phyloP scores from a whole-genome alignment of 2,797 vertebrate genomes.

The Scyliorhinus canicula region DNA sequence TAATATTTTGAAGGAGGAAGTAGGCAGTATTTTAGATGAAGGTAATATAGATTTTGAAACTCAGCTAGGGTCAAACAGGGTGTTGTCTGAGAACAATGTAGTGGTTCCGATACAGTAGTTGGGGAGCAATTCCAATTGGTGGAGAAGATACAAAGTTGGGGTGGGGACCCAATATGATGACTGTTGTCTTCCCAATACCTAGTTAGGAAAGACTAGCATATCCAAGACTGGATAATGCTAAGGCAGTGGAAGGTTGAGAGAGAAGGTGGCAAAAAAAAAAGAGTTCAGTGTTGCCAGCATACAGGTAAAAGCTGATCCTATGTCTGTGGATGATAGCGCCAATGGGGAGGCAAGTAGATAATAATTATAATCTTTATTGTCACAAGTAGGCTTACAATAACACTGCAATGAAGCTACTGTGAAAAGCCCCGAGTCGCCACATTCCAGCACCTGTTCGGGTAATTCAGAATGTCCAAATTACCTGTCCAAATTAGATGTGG shows the following conservation, averaged over 20 bases:
- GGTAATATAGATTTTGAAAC: background rate
- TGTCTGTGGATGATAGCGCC: background rate
- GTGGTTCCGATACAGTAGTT: background rate
- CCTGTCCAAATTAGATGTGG: no score
- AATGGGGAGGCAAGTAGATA: background rate
- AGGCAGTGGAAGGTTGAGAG: background rate
- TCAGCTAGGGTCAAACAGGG: background rate
- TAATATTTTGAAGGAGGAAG: background rate
- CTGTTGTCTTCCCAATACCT: background rate
- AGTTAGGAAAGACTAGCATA: background rate
- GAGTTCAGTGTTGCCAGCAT: background rate
- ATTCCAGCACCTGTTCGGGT: no score
- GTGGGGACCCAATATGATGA: background rate
- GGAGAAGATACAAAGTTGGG: background rate
- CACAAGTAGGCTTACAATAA: no score
- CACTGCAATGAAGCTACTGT: no score
- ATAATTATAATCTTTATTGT: no score
- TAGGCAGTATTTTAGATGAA: background rate
- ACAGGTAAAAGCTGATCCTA: background rate
- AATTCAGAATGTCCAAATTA: no score
- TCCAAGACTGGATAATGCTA: background rate
- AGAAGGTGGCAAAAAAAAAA: background rate
- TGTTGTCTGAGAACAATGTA: background rate
- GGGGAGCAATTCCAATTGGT: background rate
- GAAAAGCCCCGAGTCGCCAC: no score